Conservation (phyloP, 1,140 invertebrate species). For the Mya arenaria region DNA sequence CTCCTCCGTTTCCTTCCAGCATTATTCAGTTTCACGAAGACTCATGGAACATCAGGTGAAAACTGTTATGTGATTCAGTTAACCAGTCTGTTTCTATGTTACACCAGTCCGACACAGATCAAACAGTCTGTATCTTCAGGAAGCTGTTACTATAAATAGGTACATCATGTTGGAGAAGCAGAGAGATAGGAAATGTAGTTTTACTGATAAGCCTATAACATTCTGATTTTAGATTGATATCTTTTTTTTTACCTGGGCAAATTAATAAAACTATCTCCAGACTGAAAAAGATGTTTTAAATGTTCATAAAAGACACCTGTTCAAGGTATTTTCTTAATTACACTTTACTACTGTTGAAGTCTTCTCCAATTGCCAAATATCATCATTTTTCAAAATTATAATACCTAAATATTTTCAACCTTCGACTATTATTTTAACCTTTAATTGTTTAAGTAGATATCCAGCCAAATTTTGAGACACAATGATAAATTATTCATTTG, state of each 20-base stretch:
- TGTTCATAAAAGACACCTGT: no score
- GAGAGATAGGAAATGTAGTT: constrained; percentile 3
- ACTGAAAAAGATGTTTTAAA: no score
- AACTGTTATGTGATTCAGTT: constrained; percentile 6
- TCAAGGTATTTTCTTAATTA: no score
- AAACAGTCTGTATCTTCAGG: constrained; percentile 29
- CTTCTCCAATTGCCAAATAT: no score
- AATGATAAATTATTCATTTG: no score
- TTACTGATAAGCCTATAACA: constrained; percentile 2
- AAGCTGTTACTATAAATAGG: constrained; percentile 45
- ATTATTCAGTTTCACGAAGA: constrained; percentile 18
- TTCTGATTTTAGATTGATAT: constrained; percentile 22
- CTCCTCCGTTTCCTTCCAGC: neutral
- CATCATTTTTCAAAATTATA: no score
- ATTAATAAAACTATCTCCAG: no score
- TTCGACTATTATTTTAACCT: no score
- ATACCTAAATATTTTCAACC: no score
- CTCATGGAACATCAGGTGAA: neutral
- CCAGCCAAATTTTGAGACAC: no score
- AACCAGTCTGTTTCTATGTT: constrained; percentile 25
- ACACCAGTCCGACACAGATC: constrained; percentile 24
- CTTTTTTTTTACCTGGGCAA: neutral
- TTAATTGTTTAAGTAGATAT: no score
- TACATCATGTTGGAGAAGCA: constrained; percentile 22
- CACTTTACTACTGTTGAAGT: no score